Base-by-base conservation (phyloP, 2,888 invertebrate species). In the Tholera decimalis region DNA sequence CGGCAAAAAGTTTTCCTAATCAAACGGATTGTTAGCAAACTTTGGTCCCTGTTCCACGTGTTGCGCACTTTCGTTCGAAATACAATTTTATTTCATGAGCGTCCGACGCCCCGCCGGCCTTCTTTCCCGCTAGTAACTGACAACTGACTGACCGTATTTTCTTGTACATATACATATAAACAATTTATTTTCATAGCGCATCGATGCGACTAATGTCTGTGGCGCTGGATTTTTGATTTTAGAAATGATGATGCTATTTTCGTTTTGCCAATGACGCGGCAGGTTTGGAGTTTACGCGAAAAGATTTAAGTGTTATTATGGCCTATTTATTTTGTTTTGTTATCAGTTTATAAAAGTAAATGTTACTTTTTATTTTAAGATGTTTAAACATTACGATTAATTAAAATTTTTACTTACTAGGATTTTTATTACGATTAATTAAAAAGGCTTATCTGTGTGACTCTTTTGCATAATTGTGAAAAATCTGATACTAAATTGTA, bases 181-280 rank as follows among this genome's bases (percentile, higher is more conserved):
- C 89, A 90, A 92, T 91, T 93, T 93, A 92, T 94, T 94, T 95
- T 92, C 90, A 94, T 92, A 92, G 89, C 90, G 90, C 90, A 91
- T 91, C 88, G 86, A 87, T 85, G 86, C 84, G 75, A 84, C 85
- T 83, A 83, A 82, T 77, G 66, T 73, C 46, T 46, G 62, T 57
- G 63, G 57, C 39, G 71, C 67, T 57, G 69, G 75, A 80, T 80
- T 79, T 75, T 83, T 78, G 71, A 80, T 80, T 77, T 71, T 62
- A 80, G 80, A 80, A 81, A 73, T 72, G 75, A 71, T 62, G 56
- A 80, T 83, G 85, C 87, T 87, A 88, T 85, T 87, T 89, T 90
- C 85, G 87, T 85, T 73, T 82, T 80, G 84, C 85, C 86, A 87
- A 84, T 87, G 85, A 80, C 82, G 81, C 73, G 75, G 60, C 69